A percentile compares a stretch with the other conserved stretches of the same genome.
These are phyloP conservation scores for Eristalis intricaria DNA, from an alignment of 2,888 invertebrate species.

Conservation along the genomic window DNA sequence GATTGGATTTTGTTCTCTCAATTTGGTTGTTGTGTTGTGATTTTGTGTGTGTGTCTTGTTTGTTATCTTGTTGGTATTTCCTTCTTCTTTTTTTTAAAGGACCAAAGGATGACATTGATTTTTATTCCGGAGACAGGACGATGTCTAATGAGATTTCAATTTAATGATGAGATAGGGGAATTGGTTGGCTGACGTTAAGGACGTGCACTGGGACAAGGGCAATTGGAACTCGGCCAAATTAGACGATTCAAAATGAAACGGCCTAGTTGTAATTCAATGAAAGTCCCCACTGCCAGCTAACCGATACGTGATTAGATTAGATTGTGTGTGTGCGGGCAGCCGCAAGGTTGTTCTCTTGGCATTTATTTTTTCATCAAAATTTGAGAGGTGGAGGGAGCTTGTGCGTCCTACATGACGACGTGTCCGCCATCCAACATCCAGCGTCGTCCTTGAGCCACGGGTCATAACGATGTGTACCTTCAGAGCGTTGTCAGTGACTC, in stretches of 20 bases:
- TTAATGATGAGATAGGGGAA: constrained; percentile 69
- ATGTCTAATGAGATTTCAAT: constrained; percentile 67
- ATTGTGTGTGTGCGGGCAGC: neutral
- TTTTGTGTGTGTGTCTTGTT: constrained; percentile 9
- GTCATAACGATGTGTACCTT: too few species aligned
- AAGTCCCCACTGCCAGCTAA: neutral
- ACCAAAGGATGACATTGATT: constrained; percentile 54
- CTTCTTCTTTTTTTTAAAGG: neutral
- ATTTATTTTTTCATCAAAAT: neutral
- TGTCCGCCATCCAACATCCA: too few species aligned
- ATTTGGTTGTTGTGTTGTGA: constrained; percentile 45
- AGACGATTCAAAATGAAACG: constrained; percentile 11
- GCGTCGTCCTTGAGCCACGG: too few species aligned
- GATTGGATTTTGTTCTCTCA: constrained; percentile 71
- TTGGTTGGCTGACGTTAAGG: constrained; percentile 15
- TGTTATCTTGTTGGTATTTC: neutral
- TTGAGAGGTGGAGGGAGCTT: too few species aligned
- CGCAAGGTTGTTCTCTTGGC: neutral
- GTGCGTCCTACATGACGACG: too few species aligned
- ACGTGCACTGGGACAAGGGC: neutral
- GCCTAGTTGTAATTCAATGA: neutral
- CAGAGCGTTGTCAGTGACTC: too few species aligned
- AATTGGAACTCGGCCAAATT: constrained; percentile 27
- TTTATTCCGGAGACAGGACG: constrained; percentile 37
- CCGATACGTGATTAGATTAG: constrained; percentile 1